Evolutionary conservation across 1,140 invertebrate genomes (phyloP).

Genomic region (Megalopta genalis): DNA sequence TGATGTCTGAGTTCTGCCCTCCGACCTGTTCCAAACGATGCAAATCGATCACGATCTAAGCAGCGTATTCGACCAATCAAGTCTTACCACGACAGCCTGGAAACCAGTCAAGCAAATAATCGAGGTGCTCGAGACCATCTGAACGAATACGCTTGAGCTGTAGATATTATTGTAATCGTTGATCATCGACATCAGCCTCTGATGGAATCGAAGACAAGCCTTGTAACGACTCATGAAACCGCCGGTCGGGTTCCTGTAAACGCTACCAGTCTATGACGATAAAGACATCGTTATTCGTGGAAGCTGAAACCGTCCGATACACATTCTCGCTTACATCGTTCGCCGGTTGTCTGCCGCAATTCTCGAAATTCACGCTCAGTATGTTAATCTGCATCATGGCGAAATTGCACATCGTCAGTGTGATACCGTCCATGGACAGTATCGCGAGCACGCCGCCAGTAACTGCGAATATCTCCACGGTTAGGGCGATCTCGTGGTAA

Average conservation of each 20-base stretch:
- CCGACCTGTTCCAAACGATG: conserved; percentile 49
- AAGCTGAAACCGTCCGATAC: neutral
- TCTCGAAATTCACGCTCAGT: conserved; percentile 52
- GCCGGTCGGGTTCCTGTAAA: neutral
- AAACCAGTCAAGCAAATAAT: conserved; percentile 69
- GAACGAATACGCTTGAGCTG: conserved; percentile 61
- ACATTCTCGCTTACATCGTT: neutral
- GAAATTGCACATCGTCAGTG: conserved; percentile 28
- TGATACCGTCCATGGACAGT: conserved; percentile 54
- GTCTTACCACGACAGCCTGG: conserved; percentile 63
- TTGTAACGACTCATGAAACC: conserved; percentile 47
- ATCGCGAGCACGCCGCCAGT: conserved; percentile 51
- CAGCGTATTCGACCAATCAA: conserved; percentile 23
- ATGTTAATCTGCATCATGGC: conserved; percentile 49
- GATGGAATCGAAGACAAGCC: conserved; percentile 59
- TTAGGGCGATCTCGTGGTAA: conserved; percentile 47
- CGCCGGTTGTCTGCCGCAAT: conserved; percentile 7
- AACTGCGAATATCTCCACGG: conserved; percentile 52
- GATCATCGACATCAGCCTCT: conserved; percentile 52
- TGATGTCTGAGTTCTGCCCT: conserved; percentile 52
- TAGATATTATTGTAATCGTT: conserved; percentile 61
- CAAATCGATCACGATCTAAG: conserved; percentile 42
- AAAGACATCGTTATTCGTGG: neutral
- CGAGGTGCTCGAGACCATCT: conserved; percentile 61
- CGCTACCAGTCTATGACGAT: neutral